Conservation (phyloP, 2,888 invertebrate genomes). For the Ophion ellenae region DNA sequence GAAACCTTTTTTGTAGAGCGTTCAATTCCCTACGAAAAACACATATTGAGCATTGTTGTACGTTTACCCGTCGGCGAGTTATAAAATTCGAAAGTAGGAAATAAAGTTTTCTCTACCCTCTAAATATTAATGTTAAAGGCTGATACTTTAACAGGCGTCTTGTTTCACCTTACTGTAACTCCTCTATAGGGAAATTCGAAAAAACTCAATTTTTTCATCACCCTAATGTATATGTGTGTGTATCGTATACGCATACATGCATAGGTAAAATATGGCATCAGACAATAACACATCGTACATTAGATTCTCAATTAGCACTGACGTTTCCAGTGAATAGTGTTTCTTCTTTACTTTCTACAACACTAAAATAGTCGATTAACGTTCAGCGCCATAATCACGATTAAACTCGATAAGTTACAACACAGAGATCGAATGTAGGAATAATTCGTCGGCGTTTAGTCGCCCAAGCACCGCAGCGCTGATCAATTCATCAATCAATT, state of each 20-base stretch:
- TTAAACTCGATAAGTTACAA: constrained; percentile 61
- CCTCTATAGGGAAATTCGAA: too few relatives aligned
- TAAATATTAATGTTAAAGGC: too few relatives aligned
- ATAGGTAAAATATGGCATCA: constrained; percentile 58
- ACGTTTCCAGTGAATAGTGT: constrained; percentile 56
- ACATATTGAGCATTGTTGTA: too few relatives aligned
- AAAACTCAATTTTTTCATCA: too few relatives aligned
- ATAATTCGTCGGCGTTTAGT: constrained; percentile 9
- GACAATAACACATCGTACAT: constrained; percentile 52
- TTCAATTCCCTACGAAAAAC: too few relatives aligned
- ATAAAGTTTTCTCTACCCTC: too few relatives aligned
- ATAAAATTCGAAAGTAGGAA: too few relatives aligned
- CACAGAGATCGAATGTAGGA: constrained; percentile 58
- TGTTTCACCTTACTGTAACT: too few relatives aligned
- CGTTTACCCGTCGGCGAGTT: too few relatives aligned
- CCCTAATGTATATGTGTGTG: not conserved
- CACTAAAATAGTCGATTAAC: constrained; percentile 58
- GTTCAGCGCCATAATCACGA: constrained; percentile 62
- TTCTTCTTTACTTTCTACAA: constrained; percentile 37
- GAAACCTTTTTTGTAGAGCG: too few relatives aligned
- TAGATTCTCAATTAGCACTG: constrained; percentile 61
- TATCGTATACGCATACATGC: constrained; percentile 37
- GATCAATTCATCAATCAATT: constrained; percentile 25
- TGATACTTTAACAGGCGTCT: too few relatives aligned
- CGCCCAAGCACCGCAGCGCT: not conserved